Evolutionary conservation across 2,797 vertebrate genomes (phyloP), one percentile per base, ranked within the genome.

Genomic region (Chaunax sp.): DNA sequence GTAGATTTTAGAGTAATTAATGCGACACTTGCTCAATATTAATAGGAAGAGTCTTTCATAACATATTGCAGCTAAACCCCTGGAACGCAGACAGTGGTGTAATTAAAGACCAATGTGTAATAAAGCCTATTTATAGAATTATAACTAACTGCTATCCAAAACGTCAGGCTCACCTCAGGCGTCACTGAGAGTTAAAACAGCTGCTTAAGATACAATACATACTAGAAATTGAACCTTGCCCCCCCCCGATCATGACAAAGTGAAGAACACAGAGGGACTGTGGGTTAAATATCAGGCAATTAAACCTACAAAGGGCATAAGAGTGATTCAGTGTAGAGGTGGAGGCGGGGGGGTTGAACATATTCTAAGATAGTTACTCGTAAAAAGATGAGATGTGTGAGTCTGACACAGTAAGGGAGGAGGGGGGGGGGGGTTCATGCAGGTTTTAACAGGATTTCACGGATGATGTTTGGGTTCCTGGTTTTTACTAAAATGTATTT

Each of bases 1-100:
- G 95, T 94, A 92, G 94, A 93, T 96, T 95, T 59, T 68, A 60
- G 94, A 94, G 95, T 98, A 97, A 98, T 98, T 97, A 98, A 98
- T 96, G 95, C 95, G 94, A 95, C 95, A 95, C 94, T 95, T 96
- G 91, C 95, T 97, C 96, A 97, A 97, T 98, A 98, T 98, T 98
- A 98, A 98, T 96, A 95, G 92, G 93, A 95, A 95, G 90, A 93
- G 95, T 93, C 94, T 92, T 95, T 95, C 95, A 97, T 97, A 97
- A 97, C 97, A 98, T 96, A 96, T 96, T 93, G 95, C 92, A 89
- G 96, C 95, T 96, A 96, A 97, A 97, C 93, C 94, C 93, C 94
- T 89, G 92, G 92, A 95, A 96, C 95, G 95, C 93, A 94, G 94
- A 96, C 89, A 78, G 77, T 92, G 91, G 92, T 94, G 95, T 97